These are phyloP conservation scores for Fragum whitleyi DNA, from an alignment of 2,888 invertebrate genomes.

Conservation along the genomic window DNA sequence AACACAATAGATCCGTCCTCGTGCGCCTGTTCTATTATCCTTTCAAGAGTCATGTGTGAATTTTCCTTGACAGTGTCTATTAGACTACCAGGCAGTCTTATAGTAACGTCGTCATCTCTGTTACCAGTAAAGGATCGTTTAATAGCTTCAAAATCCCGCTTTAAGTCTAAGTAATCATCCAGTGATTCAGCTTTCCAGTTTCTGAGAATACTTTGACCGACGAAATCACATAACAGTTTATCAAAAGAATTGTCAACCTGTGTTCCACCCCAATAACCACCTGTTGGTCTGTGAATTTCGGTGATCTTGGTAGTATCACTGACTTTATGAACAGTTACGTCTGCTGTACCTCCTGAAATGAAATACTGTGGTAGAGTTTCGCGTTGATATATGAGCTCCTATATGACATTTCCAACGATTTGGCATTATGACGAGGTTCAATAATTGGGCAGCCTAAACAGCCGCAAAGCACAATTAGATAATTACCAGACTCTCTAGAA, in stretches of 20 bases:
- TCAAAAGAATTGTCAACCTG: conserved; percentile 30
- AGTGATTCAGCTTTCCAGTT: conserved; percentile 18
- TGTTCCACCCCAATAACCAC: conserved; percentile 41
- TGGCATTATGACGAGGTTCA: no score
- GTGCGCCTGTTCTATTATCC: not conserved
- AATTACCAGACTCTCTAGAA: no score
- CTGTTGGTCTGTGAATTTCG: conserved; percentile 39
- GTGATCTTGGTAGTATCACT: not conserved
- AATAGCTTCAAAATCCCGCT: conserved; percentile 43
- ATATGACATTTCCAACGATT: no score
- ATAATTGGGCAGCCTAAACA: no score
- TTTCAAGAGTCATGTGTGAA: not conserved
- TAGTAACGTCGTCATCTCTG: not conserved
- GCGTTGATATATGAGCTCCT: no score
- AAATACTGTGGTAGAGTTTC: no score
- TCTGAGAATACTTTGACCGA: conserved; percentile 37
- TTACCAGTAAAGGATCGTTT: conserved; percentile 43
- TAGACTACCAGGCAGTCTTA: not conserved
- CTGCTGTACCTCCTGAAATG: conserved; percentile 41
- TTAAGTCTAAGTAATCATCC: conserved; percentile 47
- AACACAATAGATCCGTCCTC: not conserved
- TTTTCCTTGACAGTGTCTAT: not conserved
- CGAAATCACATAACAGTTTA: conserved; percentile 38
- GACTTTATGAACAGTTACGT: conserved; percentile 45
- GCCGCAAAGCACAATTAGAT: no score